Percentiles rank a stretch among this genome's conserved stretches.
phyloP scores from a whole-genome alignment of 2,113 vertebrate genomes.

The Cyphomyrus discorhynchus region DNA sequence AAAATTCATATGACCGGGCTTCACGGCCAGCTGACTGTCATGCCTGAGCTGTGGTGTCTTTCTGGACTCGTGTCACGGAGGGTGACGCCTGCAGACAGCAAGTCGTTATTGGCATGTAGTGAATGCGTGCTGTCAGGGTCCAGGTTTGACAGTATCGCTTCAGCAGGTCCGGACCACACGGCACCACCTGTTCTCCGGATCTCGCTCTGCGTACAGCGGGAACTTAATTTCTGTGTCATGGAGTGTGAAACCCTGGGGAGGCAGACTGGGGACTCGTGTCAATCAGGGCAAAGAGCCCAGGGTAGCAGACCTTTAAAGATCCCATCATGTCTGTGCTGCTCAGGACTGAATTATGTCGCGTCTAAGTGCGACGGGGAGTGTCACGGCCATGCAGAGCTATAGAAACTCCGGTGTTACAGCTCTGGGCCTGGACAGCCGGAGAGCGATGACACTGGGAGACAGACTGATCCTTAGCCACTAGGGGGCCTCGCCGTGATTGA shows the following conservation, averaged over 20 bases:
- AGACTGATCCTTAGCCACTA: not conserved
- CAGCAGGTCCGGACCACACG: not conserved
- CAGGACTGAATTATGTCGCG: not conserved
- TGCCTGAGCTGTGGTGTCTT: not conserved
- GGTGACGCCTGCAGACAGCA: not conserved
- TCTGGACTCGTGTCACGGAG: not conserved
- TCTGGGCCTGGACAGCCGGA: not conserved
- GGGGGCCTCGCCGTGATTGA: not conserved
- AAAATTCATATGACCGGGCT: not conserved
- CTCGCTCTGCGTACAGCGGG: not conserved
- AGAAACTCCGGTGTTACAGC: not conserved
- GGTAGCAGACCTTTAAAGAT: not conserved
- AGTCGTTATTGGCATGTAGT: not conserved
- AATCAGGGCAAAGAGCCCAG: not conserved
- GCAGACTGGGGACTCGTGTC: not conserved
- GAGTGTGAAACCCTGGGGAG: not conserved
- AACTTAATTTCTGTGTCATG: not conserved
- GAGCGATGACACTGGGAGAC: not conserved
- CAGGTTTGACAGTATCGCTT: constrained; percentile 1
- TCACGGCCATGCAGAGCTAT: not conserved
- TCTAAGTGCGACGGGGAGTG: not conserved
- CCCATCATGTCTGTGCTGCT: not conserved
- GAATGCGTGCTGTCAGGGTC: not conserved
- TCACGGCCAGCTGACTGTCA: not conserved
- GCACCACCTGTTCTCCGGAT: not conserved